Evolutionary conservation across 2,113 vertebrate genomes (phyloP), one percentile per base, ranked within the genome.

Genomic region (Jacana jacana): DNA sequence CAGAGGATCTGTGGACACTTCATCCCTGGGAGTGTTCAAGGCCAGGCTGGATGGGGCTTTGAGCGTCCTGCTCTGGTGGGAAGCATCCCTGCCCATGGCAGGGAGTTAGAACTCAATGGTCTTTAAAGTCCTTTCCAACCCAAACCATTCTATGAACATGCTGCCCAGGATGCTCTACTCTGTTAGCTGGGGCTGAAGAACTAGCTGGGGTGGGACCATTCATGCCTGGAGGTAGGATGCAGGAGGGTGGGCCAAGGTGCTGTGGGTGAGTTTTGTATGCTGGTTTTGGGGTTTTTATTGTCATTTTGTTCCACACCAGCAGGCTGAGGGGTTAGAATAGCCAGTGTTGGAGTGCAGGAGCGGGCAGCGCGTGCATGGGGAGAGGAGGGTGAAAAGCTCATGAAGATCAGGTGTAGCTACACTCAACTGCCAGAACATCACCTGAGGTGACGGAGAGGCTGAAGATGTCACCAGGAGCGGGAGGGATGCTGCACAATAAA

Each of bases 191-290:
- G 16, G 22, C 40, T 42, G 35, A 27, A 22, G 15, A 40, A 68
- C 14, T 12, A 3, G 24, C 49, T 44, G 27, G 19, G 10, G 4
- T 18, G 39, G 27, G 22, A 14, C 30, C 0, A 0, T 2, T 18
- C 2, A 0, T 42, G 61, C 19, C 66, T 1, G 39, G n/a, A 25
- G 20, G 24, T 54, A 22, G 42, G 31, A 24, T 28, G 48, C 27
- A 10, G 30, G 17, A 4, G 12, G 1, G 2, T 2, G 33, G 48
- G 35, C 28, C 5, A 35, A 13, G n/a, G n/a, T 4, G 6, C 57
- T 9, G 23, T 4, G 13, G 13, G 39, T 16, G 46, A 2, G 1
- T 20, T 35, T 52, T 51, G 61, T 14, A n/a, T n/a, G 23, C 33
- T 4, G 4, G 2, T 55, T 17, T 23, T 12, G 28, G 44, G 16